Percentiles rank a stretch among this genome's conserved stretches.
These are phyloP conservation scores for Crotalus horridus DNA, from an alignment of 2,113 vertebrate genomes.

Conservation along the genomic window DNA sequence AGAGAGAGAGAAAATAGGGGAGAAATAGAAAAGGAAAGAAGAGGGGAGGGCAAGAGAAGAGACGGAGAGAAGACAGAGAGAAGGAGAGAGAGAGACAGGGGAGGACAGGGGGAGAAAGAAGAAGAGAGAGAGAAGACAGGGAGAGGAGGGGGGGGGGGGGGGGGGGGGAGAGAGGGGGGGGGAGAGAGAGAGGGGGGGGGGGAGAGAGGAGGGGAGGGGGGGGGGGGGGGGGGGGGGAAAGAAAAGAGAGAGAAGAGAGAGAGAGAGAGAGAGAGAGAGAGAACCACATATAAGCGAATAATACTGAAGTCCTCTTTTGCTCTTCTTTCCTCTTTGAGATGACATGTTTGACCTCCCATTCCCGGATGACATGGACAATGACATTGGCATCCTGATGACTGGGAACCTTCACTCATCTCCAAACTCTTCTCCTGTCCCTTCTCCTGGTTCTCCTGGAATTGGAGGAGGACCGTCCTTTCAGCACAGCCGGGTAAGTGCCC, in stretches of 20 bases:
- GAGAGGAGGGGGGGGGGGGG: too few species aligned
- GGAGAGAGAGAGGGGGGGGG: accelerated
- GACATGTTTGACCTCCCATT: constrained; percentile 97
- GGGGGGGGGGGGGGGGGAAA: too few species aligned
- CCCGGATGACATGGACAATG: constrained; percentile 96
- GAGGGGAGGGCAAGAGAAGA: too few species aligned
- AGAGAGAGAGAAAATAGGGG: neutral
- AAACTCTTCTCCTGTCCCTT: constrained; percentile 90
- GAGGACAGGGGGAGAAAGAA: too few species aligned
- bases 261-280: neutral
- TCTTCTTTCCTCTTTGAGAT: constrained; percentile 65
- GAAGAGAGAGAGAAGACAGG: too few species aligned
- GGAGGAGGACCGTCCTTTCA: constrained; percentile 91
- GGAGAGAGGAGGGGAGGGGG: too few species aligned
- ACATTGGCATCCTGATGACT: constrained; percentile 94
- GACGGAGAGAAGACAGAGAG: too few species aligned
- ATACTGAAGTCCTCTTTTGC: neutral
- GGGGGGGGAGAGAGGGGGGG: too few species aligned
- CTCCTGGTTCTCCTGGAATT: constrained; percentile 90
- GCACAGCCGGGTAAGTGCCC: constrained; percentile 83
- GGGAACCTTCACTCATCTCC: constrained; percentile 94
- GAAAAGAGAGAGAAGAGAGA: neutral
- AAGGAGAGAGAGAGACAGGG: too few species aligned
- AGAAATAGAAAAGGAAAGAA: too few species aligned
- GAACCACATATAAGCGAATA: neutral